A percentile compares a stretch with the other conserved stretches of the same genome.
Evolutionary conservation across 2,113 vertebrate genomes (phyloP).

Genomic region (Rhinoderma darwinii): DNA sequence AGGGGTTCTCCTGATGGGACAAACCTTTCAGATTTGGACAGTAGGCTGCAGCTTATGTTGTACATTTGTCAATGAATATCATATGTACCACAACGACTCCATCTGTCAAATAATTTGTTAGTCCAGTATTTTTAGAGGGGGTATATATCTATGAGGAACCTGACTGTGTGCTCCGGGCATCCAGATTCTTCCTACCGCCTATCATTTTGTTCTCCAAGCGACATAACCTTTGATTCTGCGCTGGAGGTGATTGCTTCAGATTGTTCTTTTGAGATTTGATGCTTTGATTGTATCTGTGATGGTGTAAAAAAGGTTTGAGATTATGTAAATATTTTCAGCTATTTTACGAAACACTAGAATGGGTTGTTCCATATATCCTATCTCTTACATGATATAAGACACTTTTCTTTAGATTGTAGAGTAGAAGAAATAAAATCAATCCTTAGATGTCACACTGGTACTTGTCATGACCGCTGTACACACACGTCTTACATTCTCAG

Average conservation of each 20-base stretch:
- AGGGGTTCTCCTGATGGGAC: no score
- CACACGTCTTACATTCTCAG: background rate
- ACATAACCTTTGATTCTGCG: background rate
- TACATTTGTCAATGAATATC: background rate
- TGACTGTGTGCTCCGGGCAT: constrained; percentile 19
- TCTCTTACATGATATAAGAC: background rate
- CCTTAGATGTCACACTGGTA: background rate
- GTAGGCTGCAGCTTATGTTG: background rate
- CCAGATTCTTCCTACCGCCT: background rate
- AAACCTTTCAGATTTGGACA: no score
- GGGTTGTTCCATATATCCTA: background rate
- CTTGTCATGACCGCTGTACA: background rate
- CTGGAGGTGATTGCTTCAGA: constrained; percentile 28
- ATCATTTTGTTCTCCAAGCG: background rate
- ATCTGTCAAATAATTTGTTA: background rate
- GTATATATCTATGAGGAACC: background rate
- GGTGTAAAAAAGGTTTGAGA: background rate
- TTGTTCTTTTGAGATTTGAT: constrained; percentile 4
- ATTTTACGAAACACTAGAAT: background rate
- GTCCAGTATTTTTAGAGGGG: background rate
- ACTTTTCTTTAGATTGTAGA: background rate
- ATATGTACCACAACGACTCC: background rate
- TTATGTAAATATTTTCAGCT: background rate
- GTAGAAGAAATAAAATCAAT: background rate
- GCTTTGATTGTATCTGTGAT: background rate